Conservation (phyloP, 2,113 vertebrate species). For the Atractosteus spatula region DNA sequence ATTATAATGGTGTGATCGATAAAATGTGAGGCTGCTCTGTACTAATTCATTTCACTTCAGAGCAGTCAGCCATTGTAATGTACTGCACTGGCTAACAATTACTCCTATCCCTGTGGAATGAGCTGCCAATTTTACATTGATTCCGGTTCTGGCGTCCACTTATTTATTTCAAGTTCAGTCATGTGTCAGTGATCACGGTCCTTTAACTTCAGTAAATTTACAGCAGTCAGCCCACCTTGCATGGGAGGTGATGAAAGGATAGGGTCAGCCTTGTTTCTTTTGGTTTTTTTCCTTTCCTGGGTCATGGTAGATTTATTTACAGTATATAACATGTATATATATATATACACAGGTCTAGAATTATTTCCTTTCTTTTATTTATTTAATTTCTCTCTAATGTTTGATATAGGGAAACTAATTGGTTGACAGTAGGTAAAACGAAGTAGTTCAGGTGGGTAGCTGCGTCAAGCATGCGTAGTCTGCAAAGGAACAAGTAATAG, state of each 20-base stretch:
- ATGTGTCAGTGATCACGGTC: neutral
- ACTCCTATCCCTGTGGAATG: slow-evolving; percentile 1
- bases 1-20: neutral
- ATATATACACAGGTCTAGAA: too few species aligned
- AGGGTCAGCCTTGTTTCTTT: neutral
- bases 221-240: neutral
- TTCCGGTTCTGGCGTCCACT: neutral
- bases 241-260: neutral
- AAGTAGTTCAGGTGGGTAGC: too few species aligned
- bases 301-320: neutral
- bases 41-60: slow-evolving; percentile 10
- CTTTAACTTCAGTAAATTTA: slow-evolving; percentile 4
- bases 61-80: neutral
- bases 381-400: too few species aligned
- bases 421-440: too few species aligned
- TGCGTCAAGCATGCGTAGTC: too few species aligned
- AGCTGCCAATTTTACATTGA: slow-evolving; percentile 6
- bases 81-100: neutral
- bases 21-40: neutral
- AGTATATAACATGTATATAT: too few species aligned
- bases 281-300: neutral
- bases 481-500: too few species aligned
- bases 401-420: too few species aligned
- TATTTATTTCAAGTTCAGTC: neutral
- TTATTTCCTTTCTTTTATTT: too few species aligned